These are phyloP conservation scores for Meiosimyza decipiens DNA, from an alignment of 2,888 invertebrate species.

Conservation along the genomic window DNA sequence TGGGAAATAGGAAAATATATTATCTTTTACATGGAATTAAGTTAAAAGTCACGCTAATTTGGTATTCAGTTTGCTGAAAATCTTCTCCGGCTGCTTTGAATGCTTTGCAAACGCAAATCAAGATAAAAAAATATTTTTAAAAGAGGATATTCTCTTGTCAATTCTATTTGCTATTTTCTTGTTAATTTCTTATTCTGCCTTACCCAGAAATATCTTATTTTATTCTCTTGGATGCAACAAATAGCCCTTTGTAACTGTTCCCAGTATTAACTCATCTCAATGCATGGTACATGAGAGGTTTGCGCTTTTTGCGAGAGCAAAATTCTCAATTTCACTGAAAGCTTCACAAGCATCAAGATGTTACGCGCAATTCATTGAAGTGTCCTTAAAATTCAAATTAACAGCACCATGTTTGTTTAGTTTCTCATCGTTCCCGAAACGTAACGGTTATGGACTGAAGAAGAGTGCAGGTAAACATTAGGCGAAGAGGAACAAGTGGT, in stretches of 20 bases:
- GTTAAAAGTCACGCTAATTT: no score
- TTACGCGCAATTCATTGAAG: not conserved
- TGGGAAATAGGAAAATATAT: no score
- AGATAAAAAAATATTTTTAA: not conserved
- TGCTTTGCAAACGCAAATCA: not conserved
- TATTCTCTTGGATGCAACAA: constrained; percentile 8
- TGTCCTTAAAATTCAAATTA: not conserved
- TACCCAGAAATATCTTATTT: not conserved
- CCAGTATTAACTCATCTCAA: constrained; percentile 8
- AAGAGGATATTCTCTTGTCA: not conserved
- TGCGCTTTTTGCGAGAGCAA: not conserved
- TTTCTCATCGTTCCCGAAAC: no score
- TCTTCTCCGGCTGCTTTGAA: no score
- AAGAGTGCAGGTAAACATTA: not conserved
- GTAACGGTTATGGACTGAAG: no score
- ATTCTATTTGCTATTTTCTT: not conserved
- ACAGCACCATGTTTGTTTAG: no score
- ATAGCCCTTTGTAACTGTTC: constrained; percentile 2
- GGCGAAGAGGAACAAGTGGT: not conserved
- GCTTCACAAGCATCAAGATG: not conserved
- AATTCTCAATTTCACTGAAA: not conserved
- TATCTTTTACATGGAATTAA: no score
- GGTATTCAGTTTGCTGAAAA: no score
- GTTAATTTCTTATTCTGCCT: not conserved
- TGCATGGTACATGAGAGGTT: not conserved